A percentile compares a stretch with the other conserved stretches of the same genome.
Evolutionary conservation across 2,797 vertebrate species (phyloP).

Genomic region (Poeciliopsis turneri): DNA sequence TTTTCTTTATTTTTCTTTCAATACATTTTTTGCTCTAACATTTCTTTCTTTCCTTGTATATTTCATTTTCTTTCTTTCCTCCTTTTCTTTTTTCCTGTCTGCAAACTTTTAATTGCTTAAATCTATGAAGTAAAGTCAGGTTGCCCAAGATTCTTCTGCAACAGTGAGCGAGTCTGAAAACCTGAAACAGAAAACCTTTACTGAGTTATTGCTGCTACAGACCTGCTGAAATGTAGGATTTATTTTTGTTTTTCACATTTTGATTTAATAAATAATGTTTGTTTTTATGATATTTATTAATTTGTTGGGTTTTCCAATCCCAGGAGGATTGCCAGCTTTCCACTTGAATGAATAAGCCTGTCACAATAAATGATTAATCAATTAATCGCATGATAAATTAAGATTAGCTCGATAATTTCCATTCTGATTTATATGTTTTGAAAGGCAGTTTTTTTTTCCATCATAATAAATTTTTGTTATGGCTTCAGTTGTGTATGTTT

Average conservation of each 20-base stretch:
- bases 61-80: background rate
- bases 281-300: background rate
- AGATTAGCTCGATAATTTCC: too few relatives aligned
- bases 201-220: background rate
- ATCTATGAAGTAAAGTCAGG: background rate
- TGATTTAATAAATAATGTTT: background rate
- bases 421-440: too few relatives aligned
- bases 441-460: too few relatives aligned
- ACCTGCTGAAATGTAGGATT: background rate
- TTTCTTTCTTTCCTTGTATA: background rate
- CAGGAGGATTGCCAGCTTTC: background rate
- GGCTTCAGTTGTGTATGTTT: too few relatives aligned
- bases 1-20: too few relatives aligned
- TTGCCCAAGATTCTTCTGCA: background rate
- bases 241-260: slow-evolving; percentile 1
- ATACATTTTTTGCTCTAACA: background rate
- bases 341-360: background rate
- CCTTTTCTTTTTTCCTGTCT: background rate
- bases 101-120: background rate
- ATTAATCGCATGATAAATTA: too few relatives aligned
- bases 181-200: background rate
- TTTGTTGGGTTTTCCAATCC: background rate
- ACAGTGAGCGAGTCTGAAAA: background rate
- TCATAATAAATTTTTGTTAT: too few relatives aligned
- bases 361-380: too few relatives aligned